phyloP scores from a whole-genome alignment of 2,113 vertebrate species.

The Triplophysa siluroides region DNA sequence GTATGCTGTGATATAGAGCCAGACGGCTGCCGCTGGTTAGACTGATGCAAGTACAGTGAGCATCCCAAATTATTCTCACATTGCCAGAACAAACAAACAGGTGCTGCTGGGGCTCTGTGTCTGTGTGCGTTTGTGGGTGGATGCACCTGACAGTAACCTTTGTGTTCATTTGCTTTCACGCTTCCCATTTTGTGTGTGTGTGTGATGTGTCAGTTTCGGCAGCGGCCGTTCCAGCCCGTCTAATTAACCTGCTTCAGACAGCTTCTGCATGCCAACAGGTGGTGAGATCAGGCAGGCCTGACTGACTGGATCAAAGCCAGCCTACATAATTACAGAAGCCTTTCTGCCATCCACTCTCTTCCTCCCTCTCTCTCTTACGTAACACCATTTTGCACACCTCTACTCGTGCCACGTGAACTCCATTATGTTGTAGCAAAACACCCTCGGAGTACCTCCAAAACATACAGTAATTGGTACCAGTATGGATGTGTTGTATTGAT shows the following conservation, averaged over 20 bases:
- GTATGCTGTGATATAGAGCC: slow-evolving; percentile 29
- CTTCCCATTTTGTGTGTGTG: slow-evolving; percentile 8
- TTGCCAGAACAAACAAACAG: slow-evolving; percentile 27
- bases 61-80: slow-evolving; percentile 13
- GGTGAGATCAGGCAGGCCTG: slow-evolving; percentile 62
- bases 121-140: slow-evolving; percentile 24
- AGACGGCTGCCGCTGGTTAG: slow-evolving; percentile 39
- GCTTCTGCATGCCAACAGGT: slow-evolving; percentile 69
- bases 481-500: slow-evolving; percentile 43
- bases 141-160: slow-evolving; percentile 35
- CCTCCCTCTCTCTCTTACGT: slow-evolving; percentile 58
- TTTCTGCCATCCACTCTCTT: slow-evolving; percentile 27
- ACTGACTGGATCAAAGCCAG: slow-evolving; percentile 72
- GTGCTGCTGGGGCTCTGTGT: slow-evolving; percentile 28
- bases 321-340: slow-evolving; percentile 70
- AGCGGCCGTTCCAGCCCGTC: slow-evolving; percentile 41
- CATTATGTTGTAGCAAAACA: slow-evolving; percentile 19
- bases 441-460: slow-evolving; percentile 7
- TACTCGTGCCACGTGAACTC: slow-evolving; percentile 2
- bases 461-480: slow-evolving; percentile 38
- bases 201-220: slow-evolving; percentile 8
- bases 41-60: slow-evolving; percentile 42
- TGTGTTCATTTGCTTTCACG: slow-evolving; percentile 13
- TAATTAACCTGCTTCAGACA: slow-evolving; percentile 70
- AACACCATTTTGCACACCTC: slow-evolving; percentile 47